Base-by-base conservation (phyloP, 2,888 invertebrate genomes). In the Parapristionchus giblindavisi region DNA sequence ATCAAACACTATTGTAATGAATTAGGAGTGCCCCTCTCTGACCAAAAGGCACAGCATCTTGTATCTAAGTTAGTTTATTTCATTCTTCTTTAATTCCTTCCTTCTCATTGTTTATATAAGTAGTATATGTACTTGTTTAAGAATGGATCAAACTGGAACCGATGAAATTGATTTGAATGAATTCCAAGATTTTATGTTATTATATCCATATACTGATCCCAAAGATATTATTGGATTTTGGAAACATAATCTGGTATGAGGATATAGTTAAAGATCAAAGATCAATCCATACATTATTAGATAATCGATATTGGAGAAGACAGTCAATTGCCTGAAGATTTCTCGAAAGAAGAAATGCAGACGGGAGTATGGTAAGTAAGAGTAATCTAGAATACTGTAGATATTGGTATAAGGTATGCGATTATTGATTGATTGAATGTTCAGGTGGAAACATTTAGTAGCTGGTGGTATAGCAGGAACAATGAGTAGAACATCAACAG, bases 391-490 rank as follows among this genome's bases (percentile, higher is more conserved):
- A 24, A 6, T n/a, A 54, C 14, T 54, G 56, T 14, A 27, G 6
- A 6, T 29, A 11, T 5, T 17, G 61, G 11, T 61, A 34, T 6
- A 32, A 11, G 11, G 32, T 34, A 32, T 34, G 11, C 6, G 6
- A 24, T 17, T 17, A 21, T 17, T 5, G 32, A 17, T 32, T 61
- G 11, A 6, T 11, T 61, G 32, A 34, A 32, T 97, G 11, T 61
- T 14, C 5, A 71, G 98, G 97, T 98, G 98, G 97, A 92, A 97
- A 76, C 98, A 99, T 90, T 91, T 99, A 86, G 92, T 97, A 79
- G 95, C 98, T 36, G 99, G 99, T 61, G 99, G 95, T 73, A 92
- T 96, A 71, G 99, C 99, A 40, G 98, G 98, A 51, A 95, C 94
- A 21, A 94, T 98, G 79, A 96, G 96, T 11, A 91, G 98, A 83